A percentile compares a stretch with the other conserved stretches of the same genome.
These are phyloP conservation scores for Cephus nigrinus DNA, from an alignment of 2,888 invertebrate species.

Conservation along the genomic window DNA sequence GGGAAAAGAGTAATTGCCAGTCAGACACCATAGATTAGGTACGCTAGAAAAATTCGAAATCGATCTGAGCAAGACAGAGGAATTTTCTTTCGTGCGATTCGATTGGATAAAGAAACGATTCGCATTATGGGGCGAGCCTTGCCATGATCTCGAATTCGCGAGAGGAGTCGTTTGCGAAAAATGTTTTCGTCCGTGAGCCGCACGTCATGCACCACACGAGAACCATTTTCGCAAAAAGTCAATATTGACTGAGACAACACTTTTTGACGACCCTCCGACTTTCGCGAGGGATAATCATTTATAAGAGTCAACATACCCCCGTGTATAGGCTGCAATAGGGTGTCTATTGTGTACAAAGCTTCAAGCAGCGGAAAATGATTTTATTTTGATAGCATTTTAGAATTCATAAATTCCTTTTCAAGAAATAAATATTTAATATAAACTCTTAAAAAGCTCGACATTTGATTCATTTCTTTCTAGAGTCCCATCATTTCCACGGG, in stretches of 20 bases:
- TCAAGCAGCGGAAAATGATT: neutral
- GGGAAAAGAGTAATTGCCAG: neutral
- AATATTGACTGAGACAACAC: constrained; percentile 17
- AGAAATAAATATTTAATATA: too few relatives aligned
- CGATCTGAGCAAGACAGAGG: neutral
- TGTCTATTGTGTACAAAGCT: neutral
- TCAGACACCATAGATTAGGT: neutral
- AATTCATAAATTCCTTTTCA: neutral
- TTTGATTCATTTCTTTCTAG: too few relatives aligned
- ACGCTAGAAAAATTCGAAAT: neutral
- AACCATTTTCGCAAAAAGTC: constrained; percentile 15
- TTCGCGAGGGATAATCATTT: constrained; percentile 15
- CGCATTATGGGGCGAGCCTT: neutral
- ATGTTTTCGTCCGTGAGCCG: neutral
- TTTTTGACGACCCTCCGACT: constrained; percentile 12
- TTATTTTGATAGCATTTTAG: neutral
- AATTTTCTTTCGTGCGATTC: neutral
- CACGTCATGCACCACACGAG: neutral
- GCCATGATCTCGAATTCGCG: neutral
- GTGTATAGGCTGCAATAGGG: neutral
- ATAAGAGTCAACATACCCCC: constrained; percentile 18
- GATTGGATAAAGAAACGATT: neutral
- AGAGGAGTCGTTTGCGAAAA: neutral
- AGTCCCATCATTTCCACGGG: too few relatives aligned
- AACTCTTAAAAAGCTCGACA: too few relatives aligned